These are phyloP conservation scores for Luidia sarsii DNA, from an alignment of 53 echinoderm and acorn worm species.

Conservation along the genomic window DNA sequence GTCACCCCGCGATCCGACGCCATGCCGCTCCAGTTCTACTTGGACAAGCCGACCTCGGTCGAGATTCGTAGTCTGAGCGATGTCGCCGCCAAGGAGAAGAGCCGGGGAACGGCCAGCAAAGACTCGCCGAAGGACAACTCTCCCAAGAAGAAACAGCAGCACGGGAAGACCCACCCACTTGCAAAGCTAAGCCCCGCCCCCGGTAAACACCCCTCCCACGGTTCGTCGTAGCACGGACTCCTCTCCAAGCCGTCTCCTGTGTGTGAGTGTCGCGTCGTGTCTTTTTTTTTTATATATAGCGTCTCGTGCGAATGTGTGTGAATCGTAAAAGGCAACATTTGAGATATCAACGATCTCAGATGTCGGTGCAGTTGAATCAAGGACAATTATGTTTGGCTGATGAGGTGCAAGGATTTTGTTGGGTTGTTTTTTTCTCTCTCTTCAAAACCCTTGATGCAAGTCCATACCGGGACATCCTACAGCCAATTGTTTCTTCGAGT, in stretches of 20 bases:
- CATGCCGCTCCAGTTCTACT: constrained; percentile 24
- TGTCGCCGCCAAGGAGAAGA: not conserved
- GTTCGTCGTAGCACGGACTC: constrained; percentile 44
- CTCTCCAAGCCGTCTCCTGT: not conserved
- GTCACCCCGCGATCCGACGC: constrained; percentile 10
- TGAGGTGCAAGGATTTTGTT: too few relatives aligned
- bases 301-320: too few relatives aligned
- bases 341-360: too few relatives aligned
- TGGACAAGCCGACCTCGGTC: constrained; percentile 20
- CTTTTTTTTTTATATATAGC: too few relatives aligned
- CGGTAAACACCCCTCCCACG: constrained; percentile 63
- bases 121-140: not conserved
- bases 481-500: too few relatives aligned
- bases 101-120: not conserved
- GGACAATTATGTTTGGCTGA: too few relatives aligned
- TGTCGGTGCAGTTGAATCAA: too few relatives aligned
- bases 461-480: too few relatives aligned
- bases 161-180: constrained; percentile 87
- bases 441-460: too few relatives aligned
- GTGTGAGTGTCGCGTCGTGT: constrained; percentile 3
- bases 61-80: constrained; percentile 25
- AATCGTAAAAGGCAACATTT: too few relatives aligned
- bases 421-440: too few relatives aligned
- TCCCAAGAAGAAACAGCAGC: constrained; percentile 34
- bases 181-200: constrained; percentile 56